A percentile compares a stretch with the other conserved stretches of the same genome.
Conservation (phyloP, 2,888 invertebrate genomes). For the Dione vanillae region DNA sequence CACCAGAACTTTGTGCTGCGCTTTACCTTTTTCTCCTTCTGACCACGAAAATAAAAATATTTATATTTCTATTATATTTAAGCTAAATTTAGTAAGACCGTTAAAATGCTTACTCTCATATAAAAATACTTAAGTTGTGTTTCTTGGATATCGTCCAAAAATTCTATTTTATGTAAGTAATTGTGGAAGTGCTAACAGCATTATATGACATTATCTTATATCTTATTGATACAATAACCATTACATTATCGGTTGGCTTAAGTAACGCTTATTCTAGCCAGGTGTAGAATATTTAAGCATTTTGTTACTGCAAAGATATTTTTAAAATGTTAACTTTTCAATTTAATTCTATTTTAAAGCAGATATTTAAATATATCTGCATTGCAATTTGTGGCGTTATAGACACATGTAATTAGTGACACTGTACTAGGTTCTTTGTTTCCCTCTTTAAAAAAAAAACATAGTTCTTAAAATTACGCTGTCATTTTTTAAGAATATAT, state of each 20-base stretch:
- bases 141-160: background rate
- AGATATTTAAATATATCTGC: background rate
- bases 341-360: background rate
- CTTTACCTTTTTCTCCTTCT: too few relatives aligned
- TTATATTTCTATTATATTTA: too few relatives aligned
- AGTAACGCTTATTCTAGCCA: slow-evolving; percentile 3
- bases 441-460: too few relatives aligned
- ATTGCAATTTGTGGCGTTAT: background rate
- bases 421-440: too few relatives aligned
- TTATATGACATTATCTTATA: background rate
- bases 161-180: background rate
- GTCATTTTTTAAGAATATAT: background rate
- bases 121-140: background rate
- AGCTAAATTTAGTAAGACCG: too few relatives aligned
- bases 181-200: background rate
- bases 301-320: background rate
- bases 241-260: background rate
- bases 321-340: background rate
- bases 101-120: background rate
- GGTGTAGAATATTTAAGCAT: background rate
- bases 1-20: too few relatives aligned
- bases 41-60: too few relatives aligned
- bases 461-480: background rate
- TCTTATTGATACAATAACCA: background rate
- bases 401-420: background rate